phyloP scores from a whole-genome alignment of 1,140 invertebrate species.

The Druon quercuslanigerum region DNA sequence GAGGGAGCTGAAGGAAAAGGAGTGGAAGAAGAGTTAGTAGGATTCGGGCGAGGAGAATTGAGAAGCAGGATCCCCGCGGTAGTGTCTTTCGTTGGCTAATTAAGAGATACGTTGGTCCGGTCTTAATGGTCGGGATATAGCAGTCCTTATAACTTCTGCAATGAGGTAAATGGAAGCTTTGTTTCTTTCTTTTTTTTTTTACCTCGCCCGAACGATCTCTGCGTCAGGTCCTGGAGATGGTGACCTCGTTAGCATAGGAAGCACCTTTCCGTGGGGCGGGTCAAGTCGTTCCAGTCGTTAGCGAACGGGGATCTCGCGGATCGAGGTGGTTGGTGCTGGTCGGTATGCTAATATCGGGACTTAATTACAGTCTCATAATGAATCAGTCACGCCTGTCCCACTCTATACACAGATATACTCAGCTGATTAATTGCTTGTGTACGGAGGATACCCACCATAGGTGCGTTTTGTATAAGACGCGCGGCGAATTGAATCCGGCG shows the following conservation, averaged over 20 bases:
- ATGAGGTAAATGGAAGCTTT: slow-evolving; percentile 16
- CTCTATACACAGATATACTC: slow-evolving; percentile 53
- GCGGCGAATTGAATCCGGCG: background rate
- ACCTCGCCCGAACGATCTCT: slow-evolving; percentile 30
- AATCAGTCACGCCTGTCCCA: slow-evolving; percentile 65
- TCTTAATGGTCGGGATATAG: slow-evolving; percentile 41
- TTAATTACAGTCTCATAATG: slow-evolving; percentile 70
- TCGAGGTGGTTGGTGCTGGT: slow-evolving; percentile 38
- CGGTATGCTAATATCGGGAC: slow-evolving; percentile 68
- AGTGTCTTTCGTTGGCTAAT: slow-evolving; percentile 55
- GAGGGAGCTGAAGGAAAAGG: background rate
- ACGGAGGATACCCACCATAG: slow-evolving; percentile 8
- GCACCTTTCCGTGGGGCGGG: slow-evolving; percentile 48
- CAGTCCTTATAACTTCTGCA: slow-evolving; percentile 35
- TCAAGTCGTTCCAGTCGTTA: slow-evolving; percentile 57
- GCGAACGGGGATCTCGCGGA: slow-evolving; percentile 33
- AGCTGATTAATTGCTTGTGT: slow-evolving; percentile 65
- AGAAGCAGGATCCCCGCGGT: slow-evolving; percentile 39
- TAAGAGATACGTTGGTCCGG: slow-evolving; percentile 55
- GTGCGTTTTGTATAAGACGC: slow-evolving; percentile 1
- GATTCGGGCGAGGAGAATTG: slow-evolving; percentile 44
- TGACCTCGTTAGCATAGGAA: slow-evolving; percentile 66
- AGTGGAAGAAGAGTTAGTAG: background rate
- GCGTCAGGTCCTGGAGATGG: slow-evolving; percentile 47
- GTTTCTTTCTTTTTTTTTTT: slow-evolving; percentile 9